These are phyloP conservation scores for Falco cherrug DNA, from an alignment of 2,797 vertebrate species.

Conservation along the genomic window DNA sequence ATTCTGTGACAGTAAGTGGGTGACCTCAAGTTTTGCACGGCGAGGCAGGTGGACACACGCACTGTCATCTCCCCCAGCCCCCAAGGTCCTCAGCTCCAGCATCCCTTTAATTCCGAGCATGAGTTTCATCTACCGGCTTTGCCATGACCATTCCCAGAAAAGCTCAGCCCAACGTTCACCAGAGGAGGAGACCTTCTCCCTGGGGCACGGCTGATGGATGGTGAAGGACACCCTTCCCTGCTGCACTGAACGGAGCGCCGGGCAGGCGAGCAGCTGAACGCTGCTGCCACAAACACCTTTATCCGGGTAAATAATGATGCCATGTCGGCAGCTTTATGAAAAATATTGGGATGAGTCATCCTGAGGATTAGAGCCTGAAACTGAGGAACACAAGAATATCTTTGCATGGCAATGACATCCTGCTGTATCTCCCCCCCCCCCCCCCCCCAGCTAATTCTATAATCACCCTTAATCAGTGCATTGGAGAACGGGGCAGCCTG, in stretches of 20 bases:
- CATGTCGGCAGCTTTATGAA: background rate
- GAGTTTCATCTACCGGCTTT: background rate
- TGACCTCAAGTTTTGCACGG: background rate
- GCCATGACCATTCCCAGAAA: background rate
- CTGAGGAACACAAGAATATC: background rate
- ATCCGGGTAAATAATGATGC: background rate
- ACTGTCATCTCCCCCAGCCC: background rate
- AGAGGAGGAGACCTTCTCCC: background rate
- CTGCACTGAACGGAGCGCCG: fast-evolving
- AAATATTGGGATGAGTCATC: conserved; percentile 9
- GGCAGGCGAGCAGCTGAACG: background rate
- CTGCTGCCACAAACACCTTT: background rate
- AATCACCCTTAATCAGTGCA: background rate
- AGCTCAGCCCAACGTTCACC: background rate
- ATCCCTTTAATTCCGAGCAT: background rate
- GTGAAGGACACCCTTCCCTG: background rate
- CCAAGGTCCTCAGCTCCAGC: background rate
- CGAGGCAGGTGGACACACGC: fast-evolving
- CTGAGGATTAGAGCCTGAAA: conserved; percentile 3
- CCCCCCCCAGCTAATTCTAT: background rate
- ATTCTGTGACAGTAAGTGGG: background rate
- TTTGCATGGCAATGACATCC: background rate
- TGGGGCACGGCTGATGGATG: background rate
- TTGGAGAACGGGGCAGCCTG: background rate
- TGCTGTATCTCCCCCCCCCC: background rate